A percentile compares a stretch with the other conserved stretches of the same genome.
phyloP scores from a whole-genome alignment of 1,140 invertebrate species.

The Drosophila kohkoa region DNA sequence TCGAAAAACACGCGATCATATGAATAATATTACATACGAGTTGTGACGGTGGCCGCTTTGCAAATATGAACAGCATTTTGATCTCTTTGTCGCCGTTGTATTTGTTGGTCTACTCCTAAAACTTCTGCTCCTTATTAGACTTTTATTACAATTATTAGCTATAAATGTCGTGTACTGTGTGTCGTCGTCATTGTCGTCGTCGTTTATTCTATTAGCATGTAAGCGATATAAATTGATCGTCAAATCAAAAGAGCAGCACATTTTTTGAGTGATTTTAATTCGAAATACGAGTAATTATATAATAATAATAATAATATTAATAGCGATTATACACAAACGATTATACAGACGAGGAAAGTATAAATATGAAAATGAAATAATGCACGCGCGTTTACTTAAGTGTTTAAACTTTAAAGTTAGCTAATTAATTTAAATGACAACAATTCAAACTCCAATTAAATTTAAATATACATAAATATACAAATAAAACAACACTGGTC shows the following conservation, averaged over 20 bases:
- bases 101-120: constrained; percentile 61
- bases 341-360: constrained; percentile 45
- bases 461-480: constrained; percentile 77
- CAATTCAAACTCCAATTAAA: constrained; percentile 79
- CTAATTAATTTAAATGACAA: constrained; percentile 69
- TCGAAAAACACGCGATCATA: constrained; percentile 80
- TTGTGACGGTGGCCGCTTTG: constrained; percentile 78
- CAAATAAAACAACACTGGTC: constrained; percentile 14
- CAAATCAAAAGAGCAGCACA: constrained; percentile 67
- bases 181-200: constrained; percentile 52
- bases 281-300: constrained; percentile 55
- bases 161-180: constrained; percentile 69
- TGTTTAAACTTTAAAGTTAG: constrained; percentile 81
- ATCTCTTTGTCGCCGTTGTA: constrained; percentile 69
- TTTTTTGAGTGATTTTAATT: constrained; percentile 81
- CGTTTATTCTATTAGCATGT: constrained; percentile 63
- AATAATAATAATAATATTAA: constrained; percentile 15
- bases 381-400: constrained; percentile 72
- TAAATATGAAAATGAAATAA: constrained; percentile 49
- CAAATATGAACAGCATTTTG: constrained; percentile 61
- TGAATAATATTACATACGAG: constrained; percentile 84
- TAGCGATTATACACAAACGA: constrained; percentile 33
- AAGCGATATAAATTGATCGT: constrained; percentile 40
- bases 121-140: constrained; percentile 63
- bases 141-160: constrained; percentile 80